Evolutionary conservation across 2,797 vertebrate species (phyloP), one percentile per base, ranked within the genome.

Genomic region (Syndactyla subalaris): DNA sequence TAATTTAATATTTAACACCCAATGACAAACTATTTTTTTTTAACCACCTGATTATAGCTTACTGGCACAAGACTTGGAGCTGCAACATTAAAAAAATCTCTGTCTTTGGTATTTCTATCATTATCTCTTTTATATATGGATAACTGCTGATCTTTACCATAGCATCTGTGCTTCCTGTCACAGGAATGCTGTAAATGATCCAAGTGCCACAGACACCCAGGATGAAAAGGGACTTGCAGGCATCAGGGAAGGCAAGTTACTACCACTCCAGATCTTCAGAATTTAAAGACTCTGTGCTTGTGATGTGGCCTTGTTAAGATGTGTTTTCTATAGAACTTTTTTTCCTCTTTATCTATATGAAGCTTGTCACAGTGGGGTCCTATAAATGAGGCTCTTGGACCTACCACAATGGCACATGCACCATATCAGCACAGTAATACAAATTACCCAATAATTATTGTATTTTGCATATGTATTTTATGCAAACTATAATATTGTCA

Each of bases 121-220:
- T 97, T 72, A 48, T 96, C 17, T 95, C 88, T 75, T 93, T 97
- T 71, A 66, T 91, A 9, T 91, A 75, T 10, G 41, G 74, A 43
- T 95, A 96, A 94, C 76, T 95, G 63, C 22, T 97, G 81, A 76
- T 97, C 55, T 83, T 98, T 48, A 92, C 81, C 43, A 66, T 85
- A 36, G 68, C 75, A 27, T 93, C 94, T 54, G 30, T 96, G 27
- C 90, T 97, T 54, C 61, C 67, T 85, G 39, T 96, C 38, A 93
- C 85, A 39, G 92, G 91, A 75, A 94, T 89, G 36, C 77, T 97
- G 8, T 45, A 95, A 80, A 96, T 80, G 3, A 32, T 71, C 38
- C 92, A 51, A 95, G 58, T 67, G 93, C 78, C 54, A 93, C 89
- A 85, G 92, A 86, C 77, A 97, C 67, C 22, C 81, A 92, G 49